Percentiles rank a stretch among this genome's conserved stretches.
Conservation (phyloP, 2,888 invertebrate species). For the Plagiodera versicolora region DNA sequence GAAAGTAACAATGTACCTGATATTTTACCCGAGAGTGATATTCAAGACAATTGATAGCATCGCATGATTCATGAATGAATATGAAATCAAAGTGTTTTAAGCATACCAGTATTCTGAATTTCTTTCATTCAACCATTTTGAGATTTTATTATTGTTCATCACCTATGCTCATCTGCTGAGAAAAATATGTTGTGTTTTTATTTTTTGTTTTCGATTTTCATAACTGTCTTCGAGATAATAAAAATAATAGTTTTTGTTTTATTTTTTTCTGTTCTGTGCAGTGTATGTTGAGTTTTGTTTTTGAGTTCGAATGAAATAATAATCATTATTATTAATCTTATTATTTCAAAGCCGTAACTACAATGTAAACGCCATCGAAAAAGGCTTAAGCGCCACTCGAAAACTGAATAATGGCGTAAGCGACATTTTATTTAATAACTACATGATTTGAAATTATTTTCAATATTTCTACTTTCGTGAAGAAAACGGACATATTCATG, state of each 20-base stretch:
- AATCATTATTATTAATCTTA: not conserved
- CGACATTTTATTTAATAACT: constrained; percentile 9
- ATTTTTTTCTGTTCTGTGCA: not conserved
- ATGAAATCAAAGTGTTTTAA: not conserved
- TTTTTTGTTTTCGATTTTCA: constrained; percentile 2
- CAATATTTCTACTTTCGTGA: not conserved
- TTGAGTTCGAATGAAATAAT: not conserved
- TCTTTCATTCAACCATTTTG: not conserved
- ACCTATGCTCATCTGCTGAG: constrained; percentile 4
- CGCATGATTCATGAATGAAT: constrained; percentile 6
- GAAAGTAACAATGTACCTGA: not conserved
- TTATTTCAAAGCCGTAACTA: constrained; percentile 4
- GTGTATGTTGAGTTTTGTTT: constrained; percentile 1
- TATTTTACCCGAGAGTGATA: constrained; percentile 2
- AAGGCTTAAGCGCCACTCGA: not conserved
- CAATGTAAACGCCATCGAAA: constrained; percentile 4
- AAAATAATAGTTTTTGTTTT: not conserved
- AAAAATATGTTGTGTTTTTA: constrained; percentile 4
- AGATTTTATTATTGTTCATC: not conserved
- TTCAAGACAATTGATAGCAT: constrained; percentile 3
- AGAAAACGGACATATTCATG: not conserved
- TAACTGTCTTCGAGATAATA: constrained; percentile 2
- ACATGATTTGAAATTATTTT: not conserved
- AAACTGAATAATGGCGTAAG: constrained; percentile 2
- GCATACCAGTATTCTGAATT: not conserved